These are phyloP conservation scores for Pseudanteris insignis DNA, from an alignment of 2,888 invertebrate genomes.

Conservation along the genomic window DNA sequence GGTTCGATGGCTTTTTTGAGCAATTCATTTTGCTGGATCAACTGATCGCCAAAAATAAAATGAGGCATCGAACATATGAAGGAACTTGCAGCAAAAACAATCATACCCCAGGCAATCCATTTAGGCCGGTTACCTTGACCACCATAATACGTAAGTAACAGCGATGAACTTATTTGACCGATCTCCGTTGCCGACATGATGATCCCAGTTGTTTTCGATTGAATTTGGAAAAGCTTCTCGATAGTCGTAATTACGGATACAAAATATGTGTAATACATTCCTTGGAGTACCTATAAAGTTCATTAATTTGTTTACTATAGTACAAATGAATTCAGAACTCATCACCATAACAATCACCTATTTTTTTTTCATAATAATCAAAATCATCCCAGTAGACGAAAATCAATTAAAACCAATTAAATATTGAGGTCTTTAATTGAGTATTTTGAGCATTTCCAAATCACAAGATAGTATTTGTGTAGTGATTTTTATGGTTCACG, in stretches of 20 bases:
- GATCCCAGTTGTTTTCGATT: conserved; percentile 89
- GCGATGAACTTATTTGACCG: conserved; percentile 90
- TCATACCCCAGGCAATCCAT: conserved; percentile 94
- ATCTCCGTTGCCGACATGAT: conserved; percentile 92
- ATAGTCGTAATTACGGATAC: conserved; percentile 93
- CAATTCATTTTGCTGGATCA: conserved; percentile 71
- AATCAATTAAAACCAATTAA: too few species aligned
- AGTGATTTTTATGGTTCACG: too few species aligned
- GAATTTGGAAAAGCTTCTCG: conserved; percentile 90
- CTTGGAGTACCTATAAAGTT: conserved; percentile 68
- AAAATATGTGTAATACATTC: conserved; percentile 94
- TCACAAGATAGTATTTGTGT: too few species aligned
- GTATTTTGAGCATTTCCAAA: too few species aligned
- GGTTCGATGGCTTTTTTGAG: conserved; percentile 59
- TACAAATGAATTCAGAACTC: too few species aligned
- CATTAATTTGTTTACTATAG: too few species aligned
- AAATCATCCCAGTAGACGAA: too few species aligned
- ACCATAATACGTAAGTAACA: conserved; percentile 88
- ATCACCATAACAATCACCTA: too few species aligned
- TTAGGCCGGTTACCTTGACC: conserved; percentile 91
- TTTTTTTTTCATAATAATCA: too few species aligned
- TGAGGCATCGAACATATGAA: conserved; percentile 89
- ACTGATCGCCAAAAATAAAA: conserved; percentile 81
- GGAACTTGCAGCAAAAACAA: conserved; percentile 85
- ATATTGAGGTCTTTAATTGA: too few species aligned